Evolutionary conservation across 2,888 invertebrate species (phyloP).

Genomic region (Cremastobaeus sp.): DNA sequence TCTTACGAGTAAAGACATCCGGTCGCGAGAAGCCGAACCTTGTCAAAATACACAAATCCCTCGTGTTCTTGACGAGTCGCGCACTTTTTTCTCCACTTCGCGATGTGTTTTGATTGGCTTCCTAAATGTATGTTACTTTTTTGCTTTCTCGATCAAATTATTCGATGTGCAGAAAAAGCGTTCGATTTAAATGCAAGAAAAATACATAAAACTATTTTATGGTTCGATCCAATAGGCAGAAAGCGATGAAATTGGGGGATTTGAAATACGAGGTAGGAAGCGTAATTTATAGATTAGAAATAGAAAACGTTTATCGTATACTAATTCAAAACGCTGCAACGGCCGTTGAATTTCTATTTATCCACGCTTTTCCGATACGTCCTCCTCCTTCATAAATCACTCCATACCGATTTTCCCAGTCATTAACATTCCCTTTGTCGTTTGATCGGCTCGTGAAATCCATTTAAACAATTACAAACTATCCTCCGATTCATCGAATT

Average conservation of each 20-base stretch:
- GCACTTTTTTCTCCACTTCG: slow-evolving; percentile 28
- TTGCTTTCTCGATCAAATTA: background rate
- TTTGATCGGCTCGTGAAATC: background rate
- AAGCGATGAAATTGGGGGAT: too few relatives aligned
- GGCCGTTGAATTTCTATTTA: too few relatives aligned
- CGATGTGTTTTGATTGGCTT: slow-evolving; percentile 33
- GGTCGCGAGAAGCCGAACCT: slow-evolving; percentile 71
- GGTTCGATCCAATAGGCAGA: too few relatives aligned
- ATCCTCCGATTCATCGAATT: slow-evolving; percentile 28
- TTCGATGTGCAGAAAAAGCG: too few relatives aligned
- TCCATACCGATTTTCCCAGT: slow-evolving; percentile 13
- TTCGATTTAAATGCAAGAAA: too few relatives aligned
- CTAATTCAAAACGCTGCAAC: too few relatives aligned
- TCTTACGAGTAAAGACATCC: slow-evolving; percentile 74
- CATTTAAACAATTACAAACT: slow-evolving; percentile 41
- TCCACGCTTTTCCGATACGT: slow-evolving; percentile 29
- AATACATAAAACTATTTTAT: too few relatives aligned
- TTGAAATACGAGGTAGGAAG: too few relatives aligned
- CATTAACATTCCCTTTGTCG: slow-evolving; percentile 36
- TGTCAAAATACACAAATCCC: slow-evolving; percentile 77
- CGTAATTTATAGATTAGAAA: too few relatives aligned
- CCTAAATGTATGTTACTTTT: slow-evolving; percentile 3
- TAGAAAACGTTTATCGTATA: too few relatives aligned
- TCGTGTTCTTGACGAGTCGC: slow-evolving; percentile 38
- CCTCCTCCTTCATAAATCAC: slow-evolving; percentile 30